Conservation (phyloP, 2,797 vertebrate genomes). For the Clarias pachynema region DNA sequence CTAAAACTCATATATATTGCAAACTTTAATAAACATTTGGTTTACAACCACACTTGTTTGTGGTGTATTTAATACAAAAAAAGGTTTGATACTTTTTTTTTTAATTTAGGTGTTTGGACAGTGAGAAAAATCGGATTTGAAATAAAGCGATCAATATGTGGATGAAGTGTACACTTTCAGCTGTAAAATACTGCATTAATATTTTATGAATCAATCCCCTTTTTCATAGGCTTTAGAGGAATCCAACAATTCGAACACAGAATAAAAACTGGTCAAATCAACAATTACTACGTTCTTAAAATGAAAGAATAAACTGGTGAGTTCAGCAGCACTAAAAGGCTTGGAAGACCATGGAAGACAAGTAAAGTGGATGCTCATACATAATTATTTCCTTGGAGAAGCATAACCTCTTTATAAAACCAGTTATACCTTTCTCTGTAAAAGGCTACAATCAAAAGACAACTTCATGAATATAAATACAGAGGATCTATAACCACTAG, state of each 20-base stretch:
- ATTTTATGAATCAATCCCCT: neutral
- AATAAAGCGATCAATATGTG: neutral
- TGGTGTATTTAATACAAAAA: conserved; percentile 6
- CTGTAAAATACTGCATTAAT: neutral
- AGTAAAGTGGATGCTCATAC: neutral
- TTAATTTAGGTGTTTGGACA: neutral
- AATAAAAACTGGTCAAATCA: neutral
- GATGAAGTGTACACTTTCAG: neutral
- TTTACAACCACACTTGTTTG: neutral
- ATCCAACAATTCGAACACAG: neutral
- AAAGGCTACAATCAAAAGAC: neutral
- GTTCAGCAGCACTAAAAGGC: neutral
- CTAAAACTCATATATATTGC: neutral
- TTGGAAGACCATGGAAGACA: neutral
- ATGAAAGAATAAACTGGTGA: neutral
- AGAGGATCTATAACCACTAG: neutral
- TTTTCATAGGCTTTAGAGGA: neutral
- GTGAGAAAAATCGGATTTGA: neutral
- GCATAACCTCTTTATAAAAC: neutral
- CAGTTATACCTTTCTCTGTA: neutral
- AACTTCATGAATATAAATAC: neutral
- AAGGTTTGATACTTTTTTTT: neutral
- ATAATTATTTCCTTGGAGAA: neutral
- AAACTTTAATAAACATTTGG: conserved; percentile 14
- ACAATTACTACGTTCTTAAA: neutral